Conservation (phyloP, 2,888 invertebrate genomes). For the Parnassius smintheus region DNA sequence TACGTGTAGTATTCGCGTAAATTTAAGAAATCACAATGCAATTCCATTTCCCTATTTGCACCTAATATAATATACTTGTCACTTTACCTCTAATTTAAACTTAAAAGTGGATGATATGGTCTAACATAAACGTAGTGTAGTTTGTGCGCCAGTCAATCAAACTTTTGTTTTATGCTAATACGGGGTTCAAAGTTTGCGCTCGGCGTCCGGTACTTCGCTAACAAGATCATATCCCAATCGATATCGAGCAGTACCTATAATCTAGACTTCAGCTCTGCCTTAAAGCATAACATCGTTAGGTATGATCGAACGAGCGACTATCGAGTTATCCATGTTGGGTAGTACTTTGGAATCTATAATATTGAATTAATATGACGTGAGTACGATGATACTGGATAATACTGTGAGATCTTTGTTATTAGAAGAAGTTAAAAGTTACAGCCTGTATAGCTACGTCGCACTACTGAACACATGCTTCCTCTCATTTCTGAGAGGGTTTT, state of each 20-base stretch:
- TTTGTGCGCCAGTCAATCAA: conserved; percentile 34
- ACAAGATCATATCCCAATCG: conserved; percentile 31
- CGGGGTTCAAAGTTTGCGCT: conserved; percentile 27
- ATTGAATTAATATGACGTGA: conserved; percentile 1
- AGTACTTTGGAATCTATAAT: conserved; percentile 9
- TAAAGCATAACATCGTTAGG: conserved; percentile 18
- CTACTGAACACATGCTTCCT: too few relatives aligned
- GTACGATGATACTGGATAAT: too few relatives aligned
- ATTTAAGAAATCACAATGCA: too few relatives aligned
- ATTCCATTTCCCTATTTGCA: too few relatives aligned
- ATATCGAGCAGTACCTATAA: conserved; percentile 27
- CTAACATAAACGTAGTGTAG: not conserved
- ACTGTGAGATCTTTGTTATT: too few relatives aligned
- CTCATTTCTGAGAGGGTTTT: too few relatives aligned
- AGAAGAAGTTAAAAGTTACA: too few relatives aligned
- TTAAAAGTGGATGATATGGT: too few relatives aligned
- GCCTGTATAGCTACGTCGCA: too few relatives aligned
- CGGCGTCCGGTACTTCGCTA: conserved; percentile 23
- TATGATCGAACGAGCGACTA: conserved; percentile 15
- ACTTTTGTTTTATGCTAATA: conserved; percentile 33
- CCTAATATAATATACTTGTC: too few relatives aligned
- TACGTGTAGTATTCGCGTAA: too few relatives aligned
- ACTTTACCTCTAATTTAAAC: too few relatives aligned
- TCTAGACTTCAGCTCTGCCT: conserved; percentile 25
- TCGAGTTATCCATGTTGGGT: conserved; percentile 15